Evolutionary conservation across 23 tunicate genomes (phyloP).

Genomic region (Ascidia mentula): DNA sequence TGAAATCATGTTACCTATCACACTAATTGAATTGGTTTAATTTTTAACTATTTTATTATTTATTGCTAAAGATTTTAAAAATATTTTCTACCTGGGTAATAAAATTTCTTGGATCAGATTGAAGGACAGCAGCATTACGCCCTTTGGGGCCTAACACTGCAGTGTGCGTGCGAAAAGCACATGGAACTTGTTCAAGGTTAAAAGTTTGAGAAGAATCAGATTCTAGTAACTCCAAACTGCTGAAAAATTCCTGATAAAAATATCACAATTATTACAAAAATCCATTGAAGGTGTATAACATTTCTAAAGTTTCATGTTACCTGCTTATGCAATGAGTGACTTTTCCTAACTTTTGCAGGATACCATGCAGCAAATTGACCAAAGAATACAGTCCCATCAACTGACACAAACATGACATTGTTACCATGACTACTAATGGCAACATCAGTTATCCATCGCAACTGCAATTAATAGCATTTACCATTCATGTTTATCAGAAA

Average conservation of each 20-base stretch:
- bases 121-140: slow-evolving; percentile 56
- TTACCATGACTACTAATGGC: slow-evolving; percentile 39
- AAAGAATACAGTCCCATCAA: slow-evolving; percentile 42
- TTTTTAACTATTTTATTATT: no score
- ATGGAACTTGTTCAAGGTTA: slow-evolving; percentile 48
- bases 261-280: not conserved
- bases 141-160: slow-evolving; percentile 75
- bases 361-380: slow-evolving; percentile 29
- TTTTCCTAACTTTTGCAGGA: slow-evolving; percentile 34
- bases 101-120: slow-evolving; percentile 65
- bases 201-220: slow-evolving; percentile 74
- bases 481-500: no score
- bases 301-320: slow-evolving; percentile 1
- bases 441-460: slow-evolving; percentile 53
- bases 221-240: slow-evolving; percentile 52
- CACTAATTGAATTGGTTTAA: no score
- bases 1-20: no score
- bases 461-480: slow-evolving; percentile 8
- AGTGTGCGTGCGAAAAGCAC: slow-evolving; percentile 73
- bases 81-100: slow-evolving; percentile 70
- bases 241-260: slow-evolving; percentile 32
- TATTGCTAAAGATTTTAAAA: no score
- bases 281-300: not conserved
- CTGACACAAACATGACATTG: slow-evolving; percentile 28
- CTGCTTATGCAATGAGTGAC: slow-evolving; percentile 24